Percentiles rank a stretch among this genome's conserved stretches.
phyloP scores from a whole-genome alignment of 2,113 vertebrate species.

The Megaleporinus macrocephalus region DNA sequence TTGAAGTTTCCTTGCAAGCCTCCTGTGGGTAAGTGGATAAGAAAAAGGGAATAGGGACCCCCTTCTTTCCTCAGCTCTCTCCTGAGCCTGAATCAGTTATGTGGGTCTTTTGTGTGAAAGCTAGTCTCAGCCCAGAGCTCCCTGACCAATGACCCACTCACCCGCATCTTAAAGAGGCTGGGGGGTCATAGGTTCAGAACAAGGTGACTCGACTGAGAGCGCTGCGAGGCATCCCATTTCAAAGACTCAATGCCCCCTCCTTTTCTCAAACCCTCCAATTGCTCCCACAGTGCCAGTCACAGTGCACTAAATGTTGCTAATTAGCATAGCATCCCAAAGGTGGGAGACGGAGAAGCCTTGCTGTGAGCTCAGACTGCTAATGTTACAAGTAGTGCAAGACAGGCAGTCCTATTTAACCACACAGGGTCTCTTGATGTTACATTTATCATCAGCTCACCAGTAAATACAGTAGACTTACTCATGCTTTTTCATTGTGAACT shows the following conservation, averaged over 20 bases:
- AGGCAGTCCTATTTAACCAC: not conserved
- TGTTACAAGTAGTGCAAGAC: slow-evolving; percentile 63
- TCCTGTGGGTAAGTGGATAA: slow-evolving; percentile 56
- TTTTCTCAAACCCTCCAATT: slow-evolving; percentile 52
- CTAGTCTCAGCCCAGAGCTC: slow-evolving; percentile 66
- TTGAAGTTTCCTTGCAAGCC: slow-evolving; percentile 46
- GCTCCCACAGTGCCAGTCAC: slow-evolving; percentile 64
- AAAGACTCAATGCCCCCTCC: slow-evolving; percentile 70
- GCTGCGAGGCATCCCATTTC: slow-evolving; percentile 70
- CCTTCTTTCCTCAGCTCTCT: slow-evolving; percentile 56
- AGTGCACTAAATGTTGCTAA: slow-evolving; percentile 61
- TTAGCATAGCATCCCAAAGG: slow-evolving; percentile 76
- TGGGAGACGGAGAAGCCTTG: slow-evolving; percentile 69
- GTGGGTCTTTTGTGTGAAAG: slow-evolving; percentile 68
- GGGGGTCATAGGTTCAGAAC: slow-evolving; percentile 76
- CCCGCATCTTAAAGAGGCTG: slow-evolving; percentile 73
- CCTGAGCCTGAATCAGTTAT: slow-evolving; percentile 65
- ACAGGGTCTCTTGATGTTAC: not conserved
- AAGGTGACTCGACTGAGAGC: slow-evolving; percentile 77
- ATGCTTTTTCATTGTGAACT: not conserved
- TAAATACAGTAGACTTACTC: not conserved
- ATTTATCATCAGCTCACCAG: not conserved
- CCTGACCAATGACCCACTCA: slow-evolving; percentile 76
- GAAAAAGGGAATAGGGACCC: slow-evolving; percentile 22
- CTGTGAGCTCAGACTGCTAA: slow-evolving; percentile 52